These are phyloP conservation scores for Holacanthella duospinosa DNA, from an alignment of 2,888 invertebrate genomes.

Conservation along the genomic window DNA sequence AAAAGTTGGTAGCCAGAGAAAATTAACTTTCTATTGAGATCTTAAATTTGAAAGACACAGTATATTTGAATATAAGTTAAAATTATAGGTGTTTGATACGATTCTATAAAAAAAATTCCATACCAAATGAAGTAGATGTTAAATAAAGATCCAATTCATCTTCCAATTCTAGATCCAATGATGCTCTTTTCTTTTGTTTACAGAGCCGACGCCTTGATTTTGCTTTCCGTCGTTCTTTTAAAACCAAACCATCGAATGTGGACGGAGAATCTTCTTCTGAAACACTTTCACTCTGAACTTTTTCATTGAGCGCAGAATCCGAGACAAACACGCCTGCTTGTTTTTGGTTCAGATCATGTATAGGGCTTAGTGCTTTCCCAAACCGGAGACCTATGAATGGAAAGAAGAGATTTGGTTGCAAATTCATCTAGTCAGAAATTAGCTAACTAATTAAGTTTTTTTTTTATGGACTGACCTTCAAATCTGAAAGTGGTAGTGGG, in stretches of 20 bases:
- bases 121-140: slow-evolving; percentile 24
- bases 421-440: too few species aligned
- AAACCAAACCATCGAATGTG: background rate
- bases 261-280: slow-evolving; percentile 11
- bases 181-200: slow-evolving; percentile 1
- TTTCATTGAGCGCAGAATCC: slow-evolving; percentile 35
- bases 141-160: slow-evolving; percentile 18
- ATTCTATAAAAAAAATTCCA: too few species aligned
- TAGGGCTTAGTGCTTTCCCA: background rate
- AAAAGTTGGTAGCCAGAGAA: too few species aligned
- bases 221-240: background rate
- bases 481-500: too few species aligned
- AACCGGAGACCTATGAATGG: too few species aligned
- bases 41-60: too few species aligned
- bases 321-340: slow-evolving; percentile 24
- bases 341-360: background rate
- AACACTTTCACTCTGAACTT: slow-evolving; percentile 24
- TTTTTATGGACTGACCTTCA: too few species aligned
- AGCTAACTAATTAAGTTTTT: too few species aligned
- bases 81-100: too few species aligned
- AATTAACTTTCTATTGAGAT: too few species aligned
- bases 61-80: too few species aligned
- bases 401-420: too few species aligned
- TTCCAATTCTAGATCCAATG: slow-evolving; percentile 11
- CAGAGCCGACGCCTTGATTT: background rate